phyloP scores from a whole-genome alignment of 2,888 invertebrate genomes.

The Leptura quadrifasciata region DNA sequence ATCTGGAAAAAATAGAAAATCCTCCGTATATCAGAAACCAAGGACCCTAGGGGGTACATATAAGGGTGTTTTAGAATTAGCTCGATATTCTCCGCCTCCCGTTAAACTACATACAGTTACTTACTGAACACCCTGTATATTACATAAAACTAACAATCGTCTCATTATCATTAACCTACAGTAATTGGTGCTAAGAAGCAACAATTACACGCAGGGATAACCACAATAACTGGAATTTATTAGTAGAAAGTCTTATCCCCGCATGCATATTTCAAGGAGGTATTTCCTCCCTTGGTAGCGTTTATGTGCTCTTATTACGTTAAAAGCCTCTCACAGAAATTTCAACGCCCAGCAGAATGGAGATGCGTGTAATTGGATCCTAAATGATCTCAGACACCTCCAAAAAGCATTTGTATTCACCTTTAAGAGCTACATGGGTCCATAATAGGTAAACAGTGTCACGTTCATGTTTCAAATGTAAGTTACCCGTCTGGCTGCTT shows the following conservation, averaged over 20 bases:
- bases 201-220: conserved; percentile 13
- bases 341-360: conserved; percentile 45
- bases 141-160: neutral
- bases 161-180: conserved; percentile 22
- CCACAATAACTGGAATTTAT: conserved; percentile 9
- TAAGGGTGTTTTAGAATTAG: no score
- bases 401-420: conserved; percentile 33
- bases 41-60: no score
- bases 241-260: conserved; percentile 11
- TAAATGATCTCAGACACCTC: conserved; percentile 13
- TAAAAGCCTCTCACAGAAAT: conserved; percentile 54
- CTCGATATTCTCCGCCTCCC: no score
- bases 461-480: neutral
- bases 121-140: no score
- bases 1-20: no score
- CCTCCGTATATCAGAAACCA: no score
- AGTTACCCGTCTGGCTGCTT: neutral
- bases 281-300: conserved; percentile 43
- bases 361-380: conserved; percentile 57
- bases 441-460: neutral
- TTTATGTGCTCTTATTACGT: conserved; percentile 50
- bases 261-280: conserved; percentile 41
- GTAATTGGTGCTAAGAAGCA: conserved; percentile 32
- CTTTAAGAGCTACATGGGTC: conserved; percentile 19
- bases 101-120: no score